These are phyloP conservation scores for Chlorodrepanis virens DNA, from an alignment of 2,113 vertebrate species.

Conservation along the genomic window DNA sequence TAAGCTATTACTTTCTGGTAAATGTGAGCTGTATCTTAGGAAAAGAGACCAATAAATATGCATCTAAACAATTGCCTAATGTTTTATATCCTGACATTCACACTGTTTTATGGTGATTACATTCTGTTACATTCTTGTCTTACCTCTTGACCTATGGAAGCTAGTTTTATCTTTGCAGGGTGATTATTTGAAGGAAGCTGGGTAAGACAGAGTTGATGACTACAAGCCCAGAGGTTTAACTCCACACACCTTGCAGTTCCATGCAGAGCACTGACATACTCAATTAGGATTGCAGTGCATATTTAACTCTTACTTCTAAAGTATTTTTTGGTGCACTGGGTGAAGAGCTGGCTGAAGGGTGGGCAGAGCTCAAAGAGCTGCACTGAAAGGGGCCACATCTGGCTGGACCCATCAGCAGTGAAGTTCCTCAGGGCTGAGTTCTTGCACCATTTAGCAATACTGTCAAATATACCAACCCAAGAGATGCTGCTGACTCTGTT, in stretches of 20 bases:
- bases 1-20: not conserved
- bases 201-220: not conserved
- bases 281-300: not conserved
- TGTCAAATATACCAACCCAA: not conserved
- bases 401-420: not conserved
- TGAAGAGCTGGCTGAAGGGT: not conserved
- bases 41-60: not conserved
- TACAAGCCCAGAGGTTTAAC: not conserved
- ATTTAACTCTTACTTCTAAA: not conserved
- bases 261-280: not conserved
- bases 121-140: not conserved
- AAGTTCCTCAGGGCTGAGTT: not conserved
- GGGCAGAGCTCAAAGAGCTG: not conserved
- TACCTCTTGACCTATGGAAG: not conserved
- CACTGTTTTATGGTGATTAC: not conserved
- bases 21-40: not conserved
- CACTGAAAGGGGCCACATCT: not conserved
- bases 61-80: not conserved
- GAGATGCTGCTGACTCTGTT: not conserved
- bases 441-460: not conserved
- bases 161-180: not conserved
- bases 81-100: not conserved
- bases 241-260: not conserved
- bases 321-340: rapidly evolving
- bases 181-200: not conserved